Evolutionary conservation across 2,888 invertebrate genomes (phyloP).

Genomic region (Sphecodes monilicornis): DNA sequence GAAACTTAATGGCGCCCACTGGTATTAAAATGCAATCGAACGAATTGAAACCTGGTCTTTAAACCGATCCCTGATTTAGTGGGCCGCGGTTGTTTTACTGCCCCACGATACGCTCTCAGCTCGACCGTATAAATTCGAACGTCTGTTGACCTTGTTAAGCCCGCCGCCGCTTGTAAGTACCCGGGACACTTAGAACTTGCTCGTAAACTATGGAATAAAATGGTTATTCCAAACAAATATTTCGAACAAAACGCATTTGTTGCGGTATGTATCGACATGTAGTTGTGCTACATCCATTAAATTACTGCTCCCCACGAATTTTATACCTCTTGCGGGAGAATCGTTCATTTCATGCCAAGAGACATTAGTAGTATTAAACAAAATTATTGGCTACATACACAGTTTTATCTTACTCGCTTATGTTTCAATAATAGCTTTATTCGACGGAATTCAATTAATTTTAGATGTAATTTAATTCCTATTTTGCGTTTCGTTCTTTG

Average conservation of each 20-base stretch:
- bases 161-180: neutral
- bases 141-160: constrained; percentile 7
- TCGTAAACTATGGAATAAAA: neutral
- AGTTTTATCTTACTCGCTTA: neutral
- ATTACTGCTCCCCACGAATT: neutral
- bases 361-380: neutral
- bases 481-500: too few species aligned
- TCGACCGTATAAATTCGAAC: neutral
- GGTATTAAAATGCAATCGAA: constrained; percentile 52
- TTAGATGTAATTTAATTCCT: too few species aligned
- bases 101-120: neutral
- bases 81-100: neutral
- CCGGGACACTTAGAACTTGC: neutral
- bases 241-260: neutral
- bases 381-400: neutral
- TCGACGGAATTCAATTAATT: too few species aligned
- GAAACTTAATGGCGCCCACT: constrained; percentile 50
- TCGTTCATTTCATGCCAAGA: neutral
- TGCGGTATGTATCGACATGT: neutral
- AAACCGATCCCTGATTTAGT: constrained; percentile 38
- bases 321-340: neutral
- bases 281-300: too few species aligned
- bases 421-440: too few species aligned
- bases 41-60: constrained; percentile 38
- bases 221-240: neutral